Evolutionary conservation across 2,113 vertebrate genomes (phyloP), one percentile per base, ranked within the genome.

Genomic region (Crocuta crocuta): DNA sequence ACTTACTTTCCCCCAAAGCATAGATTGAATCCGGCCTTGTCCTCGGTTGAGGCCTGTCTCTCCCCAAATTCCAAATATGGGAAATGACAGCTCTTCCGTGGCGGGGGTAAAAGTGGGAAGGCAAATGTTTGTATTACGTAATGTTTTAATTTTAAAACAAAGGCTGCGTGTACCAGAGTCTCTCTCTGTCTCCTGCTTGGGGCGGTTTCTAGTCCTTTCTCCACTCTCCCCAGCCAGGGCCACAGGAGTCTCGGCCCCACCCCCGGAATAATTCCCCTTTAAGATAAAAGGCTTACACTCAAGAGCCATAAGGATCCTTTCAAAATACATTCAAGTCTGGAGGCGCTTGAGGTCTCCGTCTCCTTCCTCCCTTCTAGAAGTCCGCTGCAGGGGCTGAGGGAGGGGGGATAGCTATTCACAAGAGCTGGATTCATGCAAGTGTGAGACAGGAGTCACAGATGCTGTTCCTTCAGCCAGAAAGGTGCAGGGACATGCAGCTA

Each of bases 11-110:
- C 82, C 91, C 50, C 74, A 68, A 71, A 90, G 83, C 85, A 68
- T 2, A 73, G 26, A 83, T 0, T 43, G 79, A 78, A 95, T 53
- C 79, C 76, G 53, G 88, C 84, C 79, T 88, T 76, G 84, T 71
- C 55, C 95, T 85, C 74, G 28, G 53, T 81, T 2, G 45, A 95
- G 68, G 91, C 50, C 92, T 65, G 89, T 39, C 48, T 93, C 80
- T 94, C 80, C 93, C 50, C 39, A 81, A 23, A 94, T 73, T 90
- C 97, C 97, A 97, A 91, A 94, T 94, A 97, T 88, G 96, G 97
- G 61, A 92, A 97, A 89, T 71, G 19, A 93, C 66, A 89, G 97
- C 58, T 89, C 89, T 83, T 88, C 90, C 19, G 58, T 0, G 23
- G 70, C 28, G 5, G 53, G 70, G 66, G 43, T 15, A 63, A 87